These are phyloP conservation scores for Adineta ricciae DNA, from an alignment of 2,888 invertebrate species.

Conservation along the genomic window DNA sequence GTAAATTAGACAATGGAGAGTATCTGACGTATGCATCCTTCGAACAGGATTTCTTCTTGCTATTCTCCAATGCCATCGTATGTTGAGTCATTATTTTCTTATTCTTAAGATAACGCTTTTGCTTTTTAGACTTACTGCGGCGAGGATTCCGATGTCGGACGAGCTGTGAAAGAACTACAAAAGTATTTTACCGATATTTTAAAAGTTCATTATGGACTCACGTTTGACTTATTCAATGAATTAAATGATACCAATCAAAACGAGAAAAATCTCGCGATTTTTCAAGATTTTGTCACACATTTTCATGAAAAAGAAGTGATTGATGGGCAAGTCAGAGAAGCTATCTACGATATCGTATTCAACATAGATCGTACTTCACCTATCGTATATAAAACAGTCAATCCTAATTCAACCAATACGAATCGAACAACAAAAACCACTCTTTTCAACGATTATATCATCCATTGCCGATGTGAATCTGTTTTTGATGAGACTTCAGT, in stretches of 20 bases:
- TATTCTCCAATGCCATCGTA: conserved; percentile 77
- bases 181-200: not conserved
- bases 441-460: not conserved
- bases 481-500: not conserved
- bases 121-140: not conserved
- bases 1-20: conserved; percentile 71
- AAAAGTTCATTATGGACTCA: not conserved
- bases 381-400: not conserved
- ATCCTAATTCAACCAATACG: not conserved
- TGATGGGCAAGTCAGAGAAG: not conserved
- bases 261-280: not conserved
- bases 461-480: not conserved
- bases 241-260: not conserved
- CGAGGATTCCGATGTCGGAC: not conserved
- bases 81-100: not conserved
- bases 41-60: conserved; percentile 75
- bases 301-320: not conserved
- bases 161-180: not conserved
- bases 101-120: not conserved
- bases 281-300: not conserved
- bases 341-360: not conserved
- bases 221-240: not conserved
- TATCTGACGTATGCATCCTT: conserved; percentile 69
- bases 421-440: not conserved
- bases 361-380: not conserved